Percentiles rank a stretch among this genome's conserved stretches.
phyloP scores from a whole-genome alignment of 2,888 invertebrate species.

The Blera fallax region DNA sequence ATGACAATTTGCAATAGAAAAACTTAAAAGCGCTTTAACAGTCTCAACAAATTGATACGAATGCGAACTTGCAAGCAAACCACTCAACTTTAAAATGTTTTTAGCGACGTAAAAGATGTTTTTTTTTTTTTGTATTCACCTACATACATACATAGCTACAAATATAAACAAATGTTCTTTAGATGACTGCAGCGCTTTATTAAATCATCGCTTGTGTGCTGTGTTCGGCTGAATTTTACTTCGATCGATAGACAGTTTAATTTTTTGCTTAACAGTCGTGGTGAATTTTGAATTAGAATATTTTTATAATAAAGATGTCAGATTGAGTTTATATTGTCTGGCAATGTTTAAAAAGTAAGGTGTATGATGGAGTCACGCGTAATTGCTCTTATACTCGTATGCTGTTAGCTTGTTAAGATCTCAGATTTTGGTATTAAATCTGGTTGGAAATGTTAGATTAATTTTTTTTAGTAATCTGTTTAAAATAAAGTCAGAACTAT shows the following conservation, averaged over 20 bases:
- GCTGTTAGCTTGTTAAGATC: too few species aligned
- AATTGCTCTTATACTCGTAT: too few species aligned
- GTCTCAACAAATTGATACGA: constrained; percentile 19
- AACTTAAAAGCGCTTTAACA: constrained; percentile 20
- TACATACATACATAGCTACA: neutral
- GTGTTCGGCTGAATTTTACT: constrained; percentile 49
- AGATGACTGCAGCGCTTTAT: neutral
- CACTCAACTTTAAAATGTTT: constrained; percentile 12
- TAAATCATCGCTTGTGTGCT: constrained; percentile 2
- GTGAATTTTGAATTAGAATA: too few species aligned
- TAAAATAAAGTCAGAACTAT: too few species aligned
- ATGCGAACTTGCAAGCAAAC: constrained; percentile 20
- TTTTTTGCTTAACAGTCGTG: too few species aligned
- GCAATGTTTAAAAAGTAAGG: too few species aligned
- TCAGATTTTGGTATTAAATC: too few species aligned
- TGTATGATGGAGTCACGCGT: too few species aligned
- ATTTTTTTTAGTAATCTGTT: too few species aligned
- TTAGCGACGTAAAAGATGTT: constrained; percentile 13
- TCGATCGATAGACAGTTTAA: neutral
- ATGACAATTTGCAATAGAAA: neutral
- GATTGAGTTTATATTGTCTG: too few species aligned
- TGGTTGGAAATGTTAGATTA: too few species aligned
- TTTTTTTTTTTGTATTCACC: neutral
- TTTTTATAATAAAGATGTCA: too few species aligned
- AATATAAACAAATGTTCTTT: constrained; percentile 1